Conservation (phyloP, 2,113 vertebrate species). For the Asarcornis scutulata region DNA sequence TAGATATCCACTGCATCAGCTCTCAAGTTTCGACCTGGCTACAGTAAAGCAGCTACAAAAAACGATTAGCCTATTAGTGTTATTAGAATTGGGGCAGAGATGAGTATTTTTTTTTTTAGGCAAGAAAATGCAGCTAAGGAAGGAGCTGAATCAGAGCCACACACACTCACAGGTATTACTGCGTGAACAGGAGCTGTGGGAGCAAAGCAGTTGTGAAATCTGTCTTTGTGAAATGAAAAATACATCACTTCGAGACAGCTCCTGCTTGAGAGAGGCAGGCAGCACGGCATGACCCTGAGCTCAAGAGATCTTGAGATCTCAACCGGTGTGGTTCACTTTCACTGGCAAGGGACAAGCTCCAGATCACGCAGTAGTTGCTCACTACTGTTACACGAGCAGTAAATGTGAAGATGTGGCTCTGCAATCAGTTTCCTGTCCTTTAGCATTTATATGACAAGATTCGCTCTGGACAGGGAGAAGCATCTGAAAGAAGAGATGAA, state of each 20-base stretch:
- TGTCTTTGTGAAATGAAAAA: not conserved
- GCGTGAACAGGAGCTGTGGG: not conserved
- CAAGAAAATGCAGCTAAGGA: not conserved
- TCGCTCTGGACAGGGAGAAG: not conserved
- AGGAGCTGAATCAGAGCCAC: not conserved
- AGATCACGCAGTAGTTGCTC: not conserved
- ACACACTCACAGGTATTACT: not conserved
- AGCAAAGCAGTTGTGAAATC: not conserved
- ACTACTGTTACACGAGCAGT: not conserved
- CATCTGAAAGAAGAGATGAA: not conserved
- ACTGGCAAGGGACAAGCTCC: not conserved
- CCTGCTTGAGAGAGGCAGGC: not conserved
- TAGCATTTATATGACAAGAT: rapidly evolving
- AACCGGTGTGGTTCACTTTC: not conserved
- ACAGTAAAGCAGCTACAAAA: not conserved
- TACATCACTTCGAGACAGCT: not conserved
- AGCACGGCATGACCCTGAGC: conserved; percentile 25
- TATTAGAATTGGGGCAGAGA: not conserved
- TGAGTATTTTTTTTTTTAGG: not conserved
- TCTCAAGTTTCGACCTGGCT: conserved; percentile 12
- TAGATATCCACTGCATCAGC: not conserved
- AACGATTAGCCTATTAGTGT: not conserved
- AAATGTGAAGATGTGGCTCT: not conserved
- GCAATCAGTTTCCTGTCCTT: not conserved
- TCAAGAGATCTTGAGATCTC: conserved; percentile 25